Percentiles rank a stretch among this genome's conserved stretches.
Conservation (phyloP, 2,797 vertebrate species). For the Sparus aurata region DNA sequence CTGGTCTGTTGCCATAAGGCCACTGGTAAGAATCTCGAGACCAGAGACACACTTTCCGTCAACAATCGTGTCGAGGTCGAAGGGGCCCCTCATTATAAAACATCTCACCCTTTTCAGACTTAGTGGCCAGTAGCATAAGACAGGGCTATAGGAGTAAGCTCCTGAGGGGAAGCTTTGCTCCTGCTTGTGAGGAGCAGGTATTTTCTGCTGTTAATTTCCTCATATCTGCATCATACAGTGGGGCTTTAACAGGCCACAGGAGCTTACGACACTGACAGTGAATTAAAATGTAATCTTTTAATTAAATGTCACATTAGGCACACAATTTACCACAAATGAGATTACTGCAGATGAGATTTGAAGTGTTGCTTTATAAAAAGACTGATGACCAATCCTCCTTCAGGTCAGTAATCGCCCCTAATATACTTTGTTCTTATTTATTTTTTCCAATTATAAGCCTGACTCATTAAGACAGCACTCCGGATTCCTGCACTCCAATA, state of each 20-base stretch:
- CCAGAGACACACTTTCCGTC: background rate
- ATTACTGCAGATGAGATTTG: constrained; percentile 8
- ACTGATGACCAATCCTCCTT: constrained; percentile 17
- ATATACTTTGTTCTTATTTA: constrained; percentile 18
- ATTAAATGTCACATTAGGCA: constrained; percentile 28
- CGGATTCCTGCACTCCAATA: background rate
- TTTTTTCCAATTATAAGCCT: constrained; percentile 22
- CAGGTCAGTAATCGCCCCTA: constrained; percentile 25
- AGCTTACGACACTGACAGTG: background rate
- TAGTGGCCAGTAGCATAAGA: constrained; percentile 13
- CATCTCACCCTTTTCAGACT: background rate
- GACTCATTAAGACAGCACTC: constrained; percentile 27
- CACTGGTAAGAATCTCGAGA: background rate
- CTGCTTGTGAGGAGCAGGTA: constrained; percentile 17
- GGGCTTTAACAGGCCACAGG: background rate
- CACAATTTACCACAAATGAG: background rate
- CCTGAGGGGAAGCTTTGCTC: constrained; percentile 15
- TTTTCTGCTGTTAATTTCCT: constrained; percentile 9
- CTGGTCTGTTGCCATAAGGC: background rate
- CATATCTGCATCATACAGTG: background rate
- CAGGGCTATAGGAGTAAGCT: constrained; percentile 14
- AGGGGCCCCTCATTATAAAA: constrained; percentile 31
- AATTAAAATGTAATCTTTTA: constrained; percentile 15
- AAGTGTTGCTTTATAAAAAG: background rate
- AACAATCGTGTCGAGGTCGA: constrained; percentile 14